Conservation (phyloP, 2,797 vertebrate genomes). For the Acrossocheilus wenchowensis region DNA sequence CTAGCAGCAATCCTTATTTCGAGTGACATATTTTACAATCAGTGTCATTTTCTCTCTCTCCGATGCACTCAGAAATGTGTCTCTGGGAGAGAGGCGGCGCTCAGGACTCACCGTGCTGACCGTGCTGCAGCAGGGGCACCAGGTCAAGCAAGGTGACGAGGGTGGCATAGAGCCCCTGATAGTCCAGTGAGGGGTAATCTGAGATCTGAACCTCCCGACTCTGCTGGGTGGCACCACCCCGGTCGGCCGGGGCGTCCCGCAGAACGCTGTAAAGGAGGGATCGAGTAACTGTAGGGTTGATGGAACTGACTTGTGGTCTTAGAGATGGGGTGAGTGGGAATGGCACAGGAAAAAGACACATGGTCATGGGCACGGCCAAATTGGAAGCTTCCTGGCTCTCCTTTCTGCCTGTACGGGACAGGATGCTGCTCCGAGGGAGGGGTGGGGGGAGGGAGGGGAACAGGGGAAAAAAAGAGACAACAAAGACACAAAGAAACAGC, state of each 20-base stretch:
- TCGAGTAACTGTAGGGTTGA: slow-evolving; percentile 99
- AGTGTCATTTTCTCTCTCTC: too few relatives aligned
- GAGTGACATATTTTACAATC: fast-evolving
- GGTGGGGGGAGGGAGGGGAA: slow-evolving; percentile 85
- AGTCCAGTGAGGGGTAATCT: slow-evolving; percentile 99
- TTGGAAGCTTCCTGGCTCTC: slow-evolving; percentile 99
- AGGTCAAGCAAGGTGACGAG: slow-evolving; percentile 99
- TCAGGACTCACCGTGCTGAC: slow-evolving; percentile 97
- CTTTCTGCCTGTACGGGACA: slow-evolving; percentile 99
- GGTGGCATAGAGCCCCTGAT: slow-evolving; percentile 99
- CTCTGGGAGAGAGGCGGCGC: slow-evolving; percentile 38
- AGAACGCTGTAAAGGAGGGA: slow-evolving; percentile 99
- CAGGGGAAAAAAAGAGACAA: slow-evolving; percentile 99
- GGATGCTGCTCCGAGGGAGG: slow-evolving; percentile 99
- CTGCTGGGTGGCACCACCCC: slow-evolving; percentile 93
- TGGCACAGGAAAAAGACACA: slow-evolving; percentile 99
- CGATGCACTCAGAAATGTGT: not conserved
- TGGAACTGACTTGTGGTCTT: slow-evolving; percentile 99
- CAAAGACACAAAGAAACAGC: slow-evolving; percentile 99
- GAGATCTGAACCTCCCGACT: slow-evolving; percentile 99
- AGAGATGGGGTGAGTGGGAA: slow-evolving; percentile 99
- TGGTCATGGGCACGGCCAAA: slow-evolving; percentile 99
- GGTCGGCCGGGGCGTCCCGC: slow-evolving; percentile 99
- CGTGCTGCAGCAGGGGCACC: slow-evolving; percentile 99
- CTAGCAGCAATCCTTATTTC: not conserved